Percentiles rank a stretch among this genome's conserved stretches.
phyloP scores from a whole-genome alignment of 1,140 invertebrate species.

The Heterodera carotae region DNA sequence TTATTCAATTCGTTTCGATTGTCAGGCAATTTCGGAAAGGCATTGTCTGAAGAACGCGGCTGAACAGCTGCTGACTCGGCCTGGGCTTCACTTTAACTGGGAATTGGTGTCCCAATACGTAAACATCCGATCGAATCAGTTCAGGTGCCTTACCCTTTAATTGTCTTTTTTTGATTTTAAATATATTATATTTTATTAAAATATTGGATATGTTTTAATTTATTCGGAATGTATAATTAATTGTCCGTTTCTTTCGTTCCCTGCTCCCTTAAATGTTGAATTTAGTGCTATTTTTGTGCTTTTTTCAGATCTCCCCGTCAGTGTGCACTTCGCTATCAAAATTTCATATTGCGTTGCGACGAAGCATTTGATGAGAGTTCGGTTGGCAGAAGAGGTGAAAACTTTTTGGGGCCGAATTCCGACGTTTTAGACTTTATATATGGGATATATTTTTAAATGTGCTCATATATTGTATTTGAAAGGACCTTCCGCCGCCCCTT shows the following conservation, averaged over 20 bases:
- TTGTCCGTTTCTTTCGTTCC: no score
- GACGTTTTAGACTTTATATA: no score
- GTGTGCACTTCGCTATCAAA: constrained; percentile 34
- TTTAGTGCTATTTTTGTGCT: constrained; percentile 4
- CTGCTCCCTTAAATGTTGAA: constrained; percentile 10
- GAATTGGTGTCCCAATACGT: constrained; percentile 42
- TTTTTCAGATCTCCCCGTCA: constrained; percentile 39
- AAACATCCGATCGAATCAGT: constrained; percentile 22
- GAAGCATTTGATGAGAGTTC: constrained; percentile 13
- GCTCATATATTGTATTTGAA: no score
- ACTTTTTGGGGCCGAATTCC: no score
- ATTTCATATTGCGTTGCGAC: constrained; percentile 26
- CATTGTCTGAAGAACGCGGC: not conserved
- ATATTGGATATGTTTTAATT: no score
- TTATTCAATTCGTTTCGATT: not conserved
- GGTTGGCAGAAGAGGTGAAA: not conserved
- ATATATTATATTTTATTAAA: no score
- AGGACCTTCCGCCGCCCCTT: not conserved
- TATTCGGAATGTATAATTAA: no score
- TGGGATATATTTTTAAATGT: no score
- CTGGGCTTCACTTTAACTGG: constrained; percentile 36
- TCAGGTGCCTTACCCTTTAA: no score
- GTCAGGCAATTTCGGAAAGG: constrained; percentile 1
- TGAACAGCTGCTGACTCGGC: constrained; percentile 2
- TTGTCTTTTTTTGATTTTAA: no score